Evolutionary conservation across 2,888 invertebrate genomes (phyloP).

Genomic region (Pyrrhosoma nymphula): DNA sequence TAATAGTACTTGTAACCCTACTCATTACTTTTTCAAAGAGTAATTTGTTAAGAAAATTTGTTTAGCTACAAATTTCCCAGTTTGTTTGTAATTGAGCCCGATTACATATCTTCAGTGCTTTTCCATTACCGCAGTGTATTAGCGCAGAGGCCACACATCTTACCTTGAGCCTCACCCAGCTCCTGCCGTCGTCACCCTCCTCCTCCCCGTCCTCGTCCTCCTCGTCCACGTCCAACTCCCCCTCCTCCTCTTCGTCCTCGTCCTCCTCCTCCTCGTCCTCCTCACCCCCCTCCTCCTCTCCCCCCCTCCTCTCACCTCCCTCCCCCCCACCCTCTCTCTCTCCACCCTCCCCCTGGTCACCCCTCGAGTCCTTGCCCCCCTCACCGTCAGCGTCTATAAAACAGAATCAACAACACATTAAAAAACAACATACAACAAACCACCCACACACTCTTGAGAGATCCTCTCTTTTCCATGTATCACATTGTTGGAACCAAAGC

Average conservation of each 20-base stretch:
- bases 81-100: too few relatives aligned
- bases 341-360: background rate
- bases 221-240: slow-evolving; percentile 78
- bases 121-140: too few relatives aligned
- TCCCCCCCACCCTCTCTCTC: background rate
- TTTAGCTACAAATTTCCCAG: too few relatives aligned
- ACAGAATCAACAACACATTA: background rate
- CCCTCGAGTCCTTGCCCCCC: background rate
- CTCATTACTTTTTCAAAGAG: too few relatives aligned
- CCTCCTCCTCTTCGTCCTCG: slow-evolving; percentile 71
- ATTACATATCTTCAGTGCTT: too few relatives aligned
- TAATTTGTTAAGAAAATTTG: too few relatives aligned
- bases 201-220: slow-evolving; percentile 83
- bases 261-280: slow-evolving; percentile 76
- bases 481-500: background rate
- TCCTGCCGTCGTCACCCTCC: slow-evolving; percentile 75
- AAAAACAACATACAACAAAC: too few relatives aligned
- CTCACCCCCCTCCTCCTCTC: slow-evolving; percentile 70
- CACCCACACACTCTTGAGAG: too few relatives aligned
- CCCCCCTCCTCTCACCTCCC: slow-evolving; percentile 21
- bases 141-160: background rate
- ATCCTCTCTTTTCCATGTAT: too few relatives aligned
- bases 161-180: background rate
- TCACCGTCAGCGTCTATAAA: background rate
- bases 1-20: too few relatives aligned